Percentiles rank a stretch among this genome's conserved stretches.
These are phyloP conservation scores for Periophthalmus modestus DNA, from an alignment of 2,113 vertebrate species.

Conservation along the genomic window DNA sequence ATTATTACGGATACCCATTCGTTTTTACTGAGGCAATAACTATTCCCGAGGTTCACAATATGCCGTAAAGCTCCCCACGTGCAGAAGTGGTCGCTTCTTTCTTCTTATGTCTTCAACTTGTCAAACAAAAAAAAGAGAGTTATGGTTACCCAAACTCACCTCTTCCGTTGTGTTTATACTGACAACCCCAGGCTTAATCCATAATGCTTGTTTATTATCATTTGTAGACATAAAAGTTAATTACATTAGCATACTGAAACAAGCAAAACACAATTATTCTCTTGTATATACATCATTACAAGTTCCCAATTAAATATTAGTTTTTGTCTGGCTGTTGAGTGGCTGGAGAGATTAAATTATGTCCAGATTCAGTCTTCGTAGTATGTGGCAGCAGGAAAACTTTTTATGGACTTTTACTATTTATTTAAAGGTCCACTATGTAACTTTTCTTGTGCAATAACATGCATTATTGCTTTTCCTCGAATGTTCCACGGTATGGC, in stretches of 20 bases:
- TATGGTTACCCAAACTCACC: not conserved
- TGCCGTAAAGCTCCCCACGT: too few relatives aligned
- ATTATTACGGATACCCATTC: too few relatives aligned
- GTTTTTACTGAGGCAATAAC: too few relatives aligned
- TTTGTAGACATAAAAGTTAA: not conserved
- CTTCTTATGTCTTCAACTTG: not conserved
- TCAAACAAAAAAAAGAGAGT: not conserved
- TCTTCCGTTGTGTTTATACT: not conserved
- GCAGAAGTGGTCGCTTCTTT: not conserved
- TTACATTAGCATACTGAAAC: constrained; percentile 7
- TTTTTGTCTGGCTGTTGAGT: not conserved
- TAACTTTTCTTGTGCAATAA: too few relatives aligned
- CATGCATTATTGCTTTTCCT: not conserved
- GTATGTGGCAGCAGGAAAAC: not conserved
- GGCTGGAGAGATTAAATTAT: not conserved
- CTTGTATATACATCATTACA: constrained; percentile 2
- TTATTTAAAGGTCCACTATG: not conserved
- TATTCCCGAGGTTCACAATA: too few relatives aligned
- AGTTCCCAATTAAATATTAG: not conserved
- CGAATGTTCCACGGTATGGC: too few relatives aligned
- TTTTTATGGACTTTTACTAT: not conserved
- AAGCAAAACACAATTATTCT: constrained; percentile 4
- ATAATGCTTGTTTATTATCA: not conserved
- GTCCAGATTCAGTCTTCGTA: not conserved
- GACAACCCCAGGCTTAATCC: not conserved